These are phyloP conservation scores for Suillia variegata DNA, from an alignment of 2,888 invertebrate genomes.

Conservation along the genomic window DNA sequence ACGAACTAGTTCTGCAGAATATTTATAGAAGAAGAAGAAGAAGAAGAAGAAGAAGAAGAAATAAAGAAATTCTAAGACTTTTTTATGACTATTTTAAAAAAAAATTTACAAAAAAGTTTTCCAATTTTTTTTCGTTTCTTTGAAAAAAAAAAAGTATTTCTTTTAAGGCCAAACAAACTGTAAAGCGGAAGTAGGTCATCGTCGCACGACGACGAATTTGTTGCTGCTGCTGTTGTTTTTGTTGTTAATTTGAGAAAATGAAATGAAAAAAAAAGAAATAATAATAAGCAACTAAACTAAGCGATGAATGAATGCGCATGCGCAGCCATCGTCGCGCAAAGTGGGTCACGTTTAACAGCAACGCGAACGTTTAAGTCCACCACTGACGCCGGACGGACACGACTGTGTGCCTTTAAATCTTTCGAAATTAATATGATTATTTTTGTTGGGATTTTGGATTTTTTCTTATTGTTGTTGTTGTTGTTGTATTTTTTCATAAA, in stretches of 20 bases:
- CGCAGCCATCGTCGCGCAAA: constrained; percentile 11
- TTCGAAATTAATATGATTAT: constrained; percentile 10
- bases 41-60: too few relatives aligned
- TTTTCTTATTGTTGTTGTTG: constrained; percentile 21
- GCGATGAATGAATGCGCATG: constrained; percentile 2
- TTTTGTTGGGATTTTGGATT: not conserved
- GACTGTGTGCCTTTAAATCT: constrained; percentile 14
- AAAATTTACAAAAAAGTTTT: not conserved
- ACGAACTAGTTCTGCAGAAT: too few relatives aligned
- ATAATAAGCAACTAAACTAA: too few relatives aligned
- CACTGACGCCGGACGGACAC: not conserved
- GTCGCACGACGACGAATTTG: too few relatives aligned
- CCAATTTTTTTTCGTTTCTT: not conserved
- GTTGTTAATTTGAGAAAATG: not conserved
- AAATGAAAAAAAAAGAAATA: too few relatives aligned
- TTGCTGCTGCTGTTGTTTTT: too few relatives aligned
- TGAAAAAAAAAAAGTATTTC: too few relatives aligned
- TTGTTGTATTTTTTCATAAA: constrained; percentile 8
- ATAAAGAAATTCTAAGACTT: not conserved
- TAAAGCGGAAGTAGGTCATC: constrained; percentile 3
- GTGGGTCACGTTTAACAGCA: constrained; percentile 22
- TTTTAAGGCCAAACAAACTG: constrained; percentile 2
- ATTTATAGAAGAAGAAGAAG: too few relatives aligned
- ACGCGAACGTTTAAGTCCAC: not conserved
- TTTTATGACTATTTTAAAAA: not conserved